Conservation (phyloP, 2,113 vertebrate genomes). For the Tauraco erythrolophus region DNA sequence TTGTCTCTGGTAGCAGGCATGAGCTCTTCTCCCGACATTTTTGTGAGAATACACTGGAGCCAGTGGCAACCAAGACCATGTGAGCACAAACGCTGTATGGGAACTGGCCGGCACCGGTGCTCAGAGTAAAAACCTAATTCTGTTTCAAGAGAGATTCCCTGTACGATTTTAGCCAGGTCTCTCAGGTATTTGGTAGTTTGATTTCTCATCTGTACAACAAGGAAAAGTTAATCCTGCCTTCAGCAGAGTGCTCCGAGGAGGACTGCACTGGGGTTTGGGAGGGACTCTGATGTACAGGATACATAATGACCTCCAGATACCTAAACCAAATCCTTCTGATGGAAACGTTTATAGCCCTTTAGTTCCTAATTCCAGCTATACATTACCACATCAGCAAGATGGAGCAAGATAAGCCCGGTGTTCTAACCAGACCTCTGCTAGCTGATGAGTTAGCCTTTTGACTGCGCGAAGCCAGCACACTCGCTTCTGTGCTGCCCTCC, state of each 20-base stretch:
- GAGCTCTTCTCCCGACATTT: not conserved
- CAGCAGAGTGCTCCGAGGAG: not conserved
- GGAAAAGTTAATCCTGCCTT: not conserved
- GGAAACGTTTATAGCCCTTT: not conserved
- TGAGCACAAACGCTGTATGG: not conserved
- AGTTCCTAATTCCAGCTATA: not conserved
- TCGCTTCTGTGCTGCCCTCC: not conserved
- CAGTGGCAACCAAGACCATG: not conserved
- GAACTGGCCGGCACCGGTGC: not conserved
- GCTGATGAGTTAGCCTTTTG: not conserved
- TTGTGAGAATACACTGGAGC: not conserved
- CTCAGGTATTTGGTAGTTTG: not conserved
- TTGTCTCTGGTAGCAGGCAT: not conserved
- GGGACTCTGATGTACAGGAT: not conserved
- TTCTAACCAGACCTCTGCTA: not conserved
- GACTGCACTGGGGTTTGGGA: not conserved
- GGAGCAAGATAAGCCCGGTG: not conserved
- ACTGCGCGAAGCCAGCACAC: not conserved
- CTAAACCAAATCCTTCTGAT: not conserved
- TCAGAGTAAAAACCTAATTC: not conserved
- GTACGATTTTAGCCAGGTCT: not conserved
- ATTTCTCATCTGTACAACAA: not conserved
- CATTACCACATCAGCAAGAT: not conserved
- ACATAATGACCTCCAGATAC: not conserved
- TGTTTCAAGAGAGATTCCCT: not conserved